Evolutionary conservation across 30 jellyfish, hydroid and myxozoan genomes (phyloP), one percentile per base, ranked within the genome.

Genomic region (Phacellophora camtschatica): DNA sequence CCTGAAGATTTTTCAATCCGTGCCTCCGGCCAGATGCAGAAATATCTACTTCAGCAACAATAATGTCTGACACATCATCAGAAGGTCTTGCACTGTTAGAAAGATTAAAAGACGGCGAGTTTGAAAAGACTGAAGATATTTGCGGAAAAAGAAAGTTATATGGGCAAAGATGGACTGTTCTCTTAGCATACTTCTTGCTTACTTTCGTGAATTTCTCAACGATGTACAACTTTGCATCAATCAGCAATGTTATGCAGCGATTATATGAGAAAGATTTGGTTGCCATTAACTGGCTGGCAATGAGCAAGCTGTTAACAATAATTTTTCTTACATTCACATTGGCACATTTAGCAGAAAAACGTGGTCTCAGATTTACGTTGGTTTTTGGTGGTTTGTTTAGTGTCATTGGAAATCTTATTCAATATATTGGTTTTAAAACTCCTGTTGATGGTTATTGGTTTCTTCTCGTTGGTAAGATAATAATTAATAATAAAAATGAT

Each of bases 121-220:
- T n/a, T n/a, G n/a, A n/a, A n/a, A n/a, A n/a, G n/a, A n/a, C n/a
- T n/a, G n/a, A n/a, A n/a, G n/a, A n/a, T n/a, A n/a, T n/a, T n/a
- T n/a, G n/a, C n/a, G n/a, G n/a, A n/a, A n/a, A n/a, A n/a, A n/a
- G n/a, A n/a, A n/a, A n/a, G n/a, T n/a, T n/a, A n/a, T n/a, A n/a
- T n/a, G n/a, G n/a, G n/a, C 27, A 84, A 50, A 54, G 97, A 34
- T 90, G 97, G 97, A 15, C 76, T 11, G 83, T 82, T 7, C 72
- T 90, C 29, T 30, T 65, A 16, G 77, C 84, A 3, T 90, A 90
- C 28, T 90, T 90, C 67, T 75, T 90, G 25, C 86, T 82, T 5
- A 82, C 90, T 13, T 18, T 63, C 29, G 75, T 89, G 3, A 84
- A 70, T 31, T 65, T 86, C 23, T 82, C 97, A 28, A 45, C 76